Evolutionary conservation across 2,888 invertebrate genomes (phyloP), one percentile per base, ranked within the genome.

Genomic region (Habrosyne pyritoides): DNA sequence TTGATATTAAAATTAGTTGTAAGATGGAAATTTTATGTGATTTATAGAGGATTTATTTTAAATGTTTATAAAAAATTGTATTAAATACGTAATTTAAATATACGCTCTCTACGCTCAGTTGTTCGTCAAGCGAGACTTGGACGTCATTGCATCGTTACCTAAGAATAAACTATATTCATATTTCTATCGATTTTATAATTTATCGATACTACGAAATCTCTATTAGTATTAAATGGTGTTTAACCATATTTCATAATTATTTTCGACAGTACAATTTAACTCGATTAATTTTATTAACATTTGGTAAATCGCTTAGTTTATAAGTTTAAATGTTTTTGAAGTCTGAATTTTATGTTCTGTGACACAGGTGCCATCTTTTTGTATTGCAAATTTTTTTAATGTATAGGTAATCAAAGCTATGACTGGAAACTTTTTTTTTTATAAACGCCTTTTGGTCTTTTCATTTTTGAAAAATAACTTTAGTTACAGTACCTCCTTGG

Each of bases 351-450:
- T 74, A 68, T 74, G 69, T 69, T 56, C 71, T 63, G 61, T 69
- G 75, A 81, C 76, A 79, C 84, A 83, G 80, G 87, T 87, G 87
- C 87, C 87, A 87, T 86, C 73, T 74, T 54, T 61, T 51, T 56
- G 53, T 60, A 59, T 63, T 58, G n/a, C 47, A 54, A 54, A 48
- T 55, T 30, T 7, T 36, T 49, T 53, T 30, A 24, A 56, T 55
- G 56, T 64, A 28, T 54, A 55, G n/a, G n/a, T 47, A 55, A 14
- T 2, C 30, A 54, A 42, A 26, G 21, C 26, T 49, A 14, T 12
- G 48, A 26, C 14, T 42, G 42, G n/a, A n/a, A n/a, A n/a, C n/a
- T n/a, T n/a, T n/a, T n/a, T n/a, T n/a, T n/a, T n/a, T n/a, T n/a
- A n/a, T n/a, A n/a, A n/a, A n/a, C n/a, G n/a, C n/a, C n/a, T n/a